Evolutionary conservation across 2,888 invertebrate genomes (phyloP).

Genomic region (Perizoma affinitatum): DNA sequence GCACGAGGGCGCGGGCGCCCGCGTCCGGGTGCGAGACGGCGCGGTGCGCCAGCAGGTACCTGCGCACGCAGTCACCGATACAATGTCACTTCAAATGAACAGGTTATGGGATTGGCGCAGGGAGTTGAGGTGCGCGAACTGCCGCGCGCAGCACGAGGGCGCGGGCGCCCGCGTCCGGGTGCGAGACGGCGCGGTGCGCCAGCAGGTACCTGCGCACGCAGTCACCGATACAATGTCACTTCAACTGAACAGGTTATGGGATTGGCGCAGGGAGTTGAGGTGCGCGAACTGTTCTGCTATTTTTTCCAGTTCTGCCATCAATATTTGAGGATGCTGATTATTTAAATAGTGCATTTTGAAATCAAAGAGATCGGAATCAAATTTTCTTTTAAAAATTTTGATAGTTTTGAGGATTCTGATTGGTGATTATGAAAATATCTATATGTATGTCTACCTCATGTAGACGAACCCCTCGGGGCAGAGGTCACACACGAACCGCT

Average conservation of each 20-base stretch:
- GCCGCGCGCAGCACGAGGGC: conserved; percentile 68
- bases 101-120: conserved; percentile 76
- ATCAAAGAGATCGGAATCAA: too few relatives aligned
- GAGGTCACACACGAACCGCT: conserved; percentile 75
- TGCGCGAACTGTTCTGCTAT: conserved; percentile 82
- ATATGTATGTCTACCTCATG: conserved; percentile 54
- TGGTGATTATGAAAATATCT: too few relatives aligned
- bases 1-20: conserved; percentile 61
- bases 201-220: conserved; percentile 63
- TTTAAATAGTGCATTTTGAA: too few relatives aligned
- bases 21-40: conserved; percentile 66
- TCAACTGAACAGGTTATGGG: too few relatives aligned
- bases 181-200: conserved; percentile 67
- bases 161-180: conserved; percentile 66
- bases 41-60: conserved; percentile 71
- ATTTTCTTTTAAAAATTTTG: too few relatives aligned
- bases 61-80: not conserved
- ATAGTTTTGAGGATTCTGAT: too few relatives aligned
- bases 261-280: conserved; percentile 76
- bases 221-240: too few relatives aligned
- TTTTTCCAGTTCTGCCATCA: too few relatives aligned
- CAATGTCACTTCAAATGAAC: too few relatives aligned
- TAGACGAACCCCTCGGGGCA: conserved; percentile 75
- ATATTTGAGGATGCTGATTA: too few relatives aligned
- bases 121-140: conserved; percentile 81